Base-by-base conservation (phyloP, 2,888 invertebrate species). In the Nomada lathburiana region DNA sequence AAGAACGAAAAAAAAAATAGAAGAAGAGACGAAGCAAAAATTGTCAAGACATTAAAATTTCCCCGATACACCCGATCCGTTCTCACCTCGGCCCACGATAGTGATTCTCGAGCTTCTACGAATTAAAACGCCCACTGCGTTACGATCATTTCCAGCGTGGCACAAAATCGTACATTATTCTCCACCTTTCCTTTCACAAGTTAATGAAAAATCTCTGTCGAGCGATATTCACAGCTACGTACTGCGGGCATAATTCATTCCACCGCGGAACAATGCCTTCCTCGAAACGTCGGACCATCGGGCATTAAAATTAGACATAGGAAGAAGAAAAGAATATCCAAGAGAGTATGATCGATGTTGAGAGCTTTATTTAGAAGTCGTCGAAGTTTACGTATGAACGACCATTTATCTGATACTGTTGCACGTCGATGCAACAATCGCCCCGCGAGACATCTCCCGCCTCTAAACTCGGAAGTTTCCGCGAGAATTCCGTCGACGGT, bases 401-500 rank as follows among this genome's bases (percentile, higher is more conserved):
- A 55, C 13, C 16, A 2, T 13, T 11, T 20, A 42, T 36, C n/a
- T 13, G 2, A 16, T 2, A 55, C 26, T 18, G n/a, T 44, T 64
- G n/a, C 47, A 36, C 36, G 36, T 5, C 36, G 36, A 36, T 36
- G 36, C 36, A 36, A 36, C 36, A 5, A 36, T 7, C 36, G 36
- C 36, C 9, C 36, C 36, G 36, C 36, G 36, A 7, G 36, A 36
- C 7, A 7, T 36, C 36, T 36, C 36, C 7, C 36, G 36, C 36
- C 36, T 29, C n/a, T 59, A 23, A 13, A 47, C 20, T 29, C n/a
- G 29, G n/a, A 42, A 59, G 13, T 59, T 72, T 64, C 50, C 63
- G 57, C 55, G 50, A 76, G 50, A 50, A 65, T 72, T 36, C 20
- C 63, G 23, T 26, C 42, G 47, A 16, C n/a, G 26, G 47, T 36